Evolutionary conservation across 2,797 vertebrate species (phyloP).

Genomic region (Lepus oiostolus): DNA sequence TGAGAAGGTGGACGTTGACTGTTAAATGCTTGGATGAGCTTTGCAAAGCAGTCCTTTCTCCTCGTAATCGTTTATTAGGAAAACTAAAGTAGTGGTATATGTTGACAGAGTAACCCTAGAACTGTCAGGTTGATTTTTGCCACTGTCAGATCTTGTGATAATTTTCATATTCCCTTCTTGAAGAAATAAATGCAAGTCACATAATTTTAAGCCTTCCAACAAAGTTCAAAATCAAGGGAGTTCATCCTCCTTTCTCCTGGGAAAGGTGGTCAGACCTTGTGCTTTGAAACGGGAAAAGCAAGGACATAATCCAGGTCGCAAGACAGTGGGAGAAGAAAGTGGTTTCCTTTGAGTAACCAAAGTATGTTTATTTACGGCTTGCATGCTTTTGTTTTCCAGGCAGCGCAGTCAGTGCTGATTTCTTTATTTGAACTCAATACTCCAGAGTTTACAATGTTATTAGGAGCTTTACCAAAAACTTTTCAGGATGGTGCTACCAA

Average conservation of each 20-base stretch:
- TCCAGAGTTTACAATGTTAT: conserved; percentile 97
- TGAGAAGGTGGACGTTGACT: conserved; percentile 28
- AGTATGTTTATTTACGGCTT: background rate
- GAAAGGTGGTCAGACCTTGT: background rate
- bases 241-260: background rate
- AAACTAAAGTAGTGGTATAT: background rate
- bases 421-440: conserved; percentile 98
- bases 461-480: conserved; percentile 98
- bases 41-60: background rate
- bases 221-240: background rate
- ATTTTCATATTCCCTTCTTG: background rate
- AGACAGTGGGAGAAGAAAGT: background rate
- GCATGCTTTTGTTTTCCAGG: conserved; percentile 88
- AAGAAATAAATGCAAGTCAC: background rate
- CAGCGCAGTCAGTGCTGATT: conserved; percentile 97
- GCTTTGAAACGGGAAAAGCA: conserved; percentile 18
- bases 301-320: too few species aligned
- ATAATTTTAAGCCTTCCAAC: background rate
- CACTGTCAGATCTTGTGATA: background rate
- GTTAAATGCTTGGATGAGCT: background rate
- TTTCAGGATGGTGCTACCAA: conserved; percentile 99
- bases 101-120: background rate
- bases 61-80: conserved; percentile 5
- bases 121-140: background rate
- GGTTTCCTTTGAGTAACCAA: background rate